phyloP scores from a whole-genome alignment of 2,113 vertebrate genomes.

The Lipophrys pholis region DNA sequence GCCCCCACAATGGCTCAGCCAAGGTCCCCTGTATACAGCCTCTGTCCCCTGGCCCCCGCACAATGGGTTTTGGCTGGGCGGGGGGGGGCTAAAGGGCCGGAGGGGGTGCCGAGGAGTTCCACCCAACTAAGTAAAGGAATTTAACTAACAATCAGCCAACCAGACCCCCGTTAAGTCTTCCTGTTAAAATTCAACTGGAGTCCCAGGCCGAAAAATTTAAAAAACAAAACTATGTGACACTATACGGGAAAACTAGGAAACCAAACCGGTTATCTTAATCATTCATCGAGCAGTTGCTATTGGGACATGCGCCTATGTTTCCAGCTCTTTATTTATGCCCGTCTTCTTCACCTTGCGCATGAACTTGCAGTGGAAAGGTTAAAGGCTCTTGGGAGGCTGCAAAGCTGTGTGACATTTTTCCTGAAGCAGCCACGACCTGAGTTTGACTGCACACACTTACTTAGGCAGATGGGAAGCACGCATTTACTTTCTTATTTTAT shows the following conservation, averaged over 20 bases:
- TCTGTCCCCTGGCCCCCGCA: slow-evolving; percentile 66
- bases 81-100: slow-evolving; percentile 38
- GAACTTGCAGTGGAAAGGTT: slow-evolving; percentile 74
- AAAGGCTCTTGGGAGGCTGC: slow-evolving; percentile 73
- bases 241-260: slow-evolving; percentile 41
- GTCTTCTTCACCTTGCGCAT: slow-evolving; percentile 62
- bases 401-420: slow-evolving; percentile 80
- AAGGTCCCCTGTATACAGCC: slow-evolving; percentile 68
- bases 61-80: slow-evolving; percentile 65
- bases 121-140: slow-evolving; percentile 76
- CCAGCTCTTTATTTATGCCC: slow-evolving; percentile 64
- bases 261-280: slow-evolving; percentile 21
- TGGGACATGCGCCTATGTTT: slow-evolving; percentile 5
- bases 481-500: slow-evolving; percentile 17
- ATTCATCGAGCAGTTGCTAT: slow-evolving; percentile 53
- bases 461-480: slow-evolving; percentile 45
- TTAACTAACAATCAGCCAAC: slow-evolving; percentile 72
- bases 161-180: slow-evolving; percentile 54
- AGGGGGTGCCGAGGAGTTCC: slow-evolving; percentile 50
- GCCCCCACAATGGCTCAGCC: slow-evolving; percentile 72
- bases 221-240: slow-evolving; percentile 49
- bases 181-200: slow-evolving; percentile 48
- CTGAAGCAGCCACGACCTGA: slow-evolving; percentile 64
- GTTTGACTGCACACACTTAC: slow-evolving; percentile 46
- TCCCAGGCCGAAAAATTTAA: slow-evolving; percentile 54